A percentile compares a stretch with the other conserved stretches of the same genome.
Conservation (phyloP, 2,113 vertebrate genomes). For the Amphilophus citrinellus region DNA sequence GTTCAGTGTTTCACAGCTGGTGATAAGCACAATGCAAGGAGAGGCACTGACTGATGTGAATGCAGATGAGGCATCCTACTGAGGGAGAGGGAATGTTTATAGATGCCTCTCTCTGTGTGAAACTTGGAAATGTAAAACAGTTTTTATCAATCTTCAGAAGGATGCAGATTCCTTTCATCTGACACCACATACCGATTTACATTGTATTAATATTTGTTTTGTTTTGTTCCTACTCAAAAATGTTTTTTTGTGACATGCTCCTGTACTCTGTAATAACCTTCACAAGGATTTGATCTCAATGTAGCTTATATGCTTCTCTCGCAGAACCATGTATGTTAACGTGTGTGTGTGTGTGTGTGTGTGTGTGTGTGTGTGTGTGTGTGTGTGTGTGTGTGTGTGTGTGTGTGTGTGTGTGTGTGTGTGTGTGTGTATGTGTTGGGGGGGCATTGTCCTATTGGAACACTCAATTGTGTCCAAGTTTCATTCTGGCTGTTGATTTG, state of each 20-base stretch:
- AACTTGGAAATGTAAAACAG: slow-evolving; percentile 24
- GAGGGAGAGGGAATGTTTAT: background rate
- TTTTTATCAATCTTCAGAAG: slow-evolving; percentile 16
- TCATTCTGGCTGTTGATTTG: background rate
- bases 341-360: too few species aligned
- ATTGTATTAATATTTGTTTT: slow-evolving; percentile 1
- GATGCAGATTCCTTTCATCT: slow-evolving; percentile 7
- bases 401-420: too few species aligned
- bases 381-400: too few species aligned
- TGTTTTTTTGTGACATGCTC: background rate
- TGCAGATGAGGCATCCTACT: slow-evolving; percentile 51
- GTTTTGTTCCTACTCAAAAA: background rate
- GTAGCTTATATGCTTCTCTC: slow-evolving; percentile 9
- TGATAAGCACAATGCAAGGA: slow-evolving; percentile 4
- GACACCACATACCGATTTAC: slow-evolving; percentile 18
- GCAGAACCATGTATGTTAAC: too few species aligned
- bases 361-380: too few species aligned
- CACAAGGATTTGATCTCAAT: slow-evolving; percentile 37
- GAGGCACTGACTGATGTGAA: slow-evolving; percentile 36
- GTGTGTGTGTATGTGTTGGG: too few species aligned
- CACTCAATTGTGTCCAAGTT: background rate
- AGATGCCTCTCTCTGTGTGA: slow-evolving; percentile 21
- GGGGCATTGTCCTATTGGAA: background rate
- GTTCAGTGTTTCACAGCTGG: slow-evolving; percentile 30
- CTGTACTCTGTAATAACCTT: slow-evolving; percentile 27